These are phyloP conservation scores for Labeo rohita DNA, from an alignment of 2,113 vertebrate genomes.

Conservation along the genomic window DNA sequence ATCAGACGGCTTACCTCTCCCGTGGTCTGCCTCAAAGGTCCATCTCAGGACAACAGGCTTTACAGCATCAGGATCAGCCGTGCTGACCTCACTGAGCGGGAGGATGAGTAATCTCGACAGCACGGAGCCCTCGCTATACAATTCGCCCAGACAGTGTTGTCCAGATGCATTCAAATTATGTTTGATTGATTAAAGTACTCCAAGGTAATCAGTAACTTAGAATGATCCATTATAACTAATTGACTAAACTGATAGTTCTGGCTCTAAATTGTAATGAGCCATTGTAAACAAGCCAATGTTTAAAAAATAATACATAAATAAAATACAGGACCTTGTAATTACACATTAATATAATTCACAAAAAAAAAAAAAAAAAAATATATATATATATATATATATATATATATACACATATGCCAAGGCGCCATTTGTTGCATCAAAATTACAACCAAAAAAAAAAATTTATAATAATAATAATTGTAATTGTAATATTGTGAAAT, in stretches of 20 bases:
- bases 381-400: too few relatives aligned
- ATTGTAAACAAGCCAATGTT: too few relatives aligned
- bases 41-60: constrained; percentile 48
- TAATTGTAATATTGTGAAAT: too few relatives aligned
- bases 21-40: constrained; percentile 25
- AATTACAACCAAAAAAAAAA: too few relatives aligned
- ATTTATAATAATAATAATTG: too few relatives aligned
- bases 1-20: constrained; percentile 52
- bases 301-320: too few relatives aligned
- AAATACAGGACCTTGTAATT: too few relatives aligned
- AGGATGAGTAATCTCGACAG: constrained; percentile 4
- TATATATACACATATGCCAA: too few relatives aligned
- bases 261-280: background rate
- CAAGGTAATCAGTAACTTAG: background rate
- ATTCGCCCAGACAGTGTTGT: background rate
- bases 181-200: background rate
- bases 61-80: constrained; percentile 26
- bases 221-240: background rate
- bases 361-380: too few relatives aligned
- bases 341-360: too few relatives aligned
- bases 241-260: background rate
- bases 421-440: too few relatives aligned
- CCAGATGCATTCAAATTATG: background rate
- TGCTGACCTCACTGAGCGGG: constrained; percentile 46
- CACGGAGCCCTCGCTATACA: background rate